Evolutionary conservation across 2,797 vertebrate species (phyloP), one percentile per base, ranked within the genome.

Genomic region (Champsocephalus gunnari): DNA sequence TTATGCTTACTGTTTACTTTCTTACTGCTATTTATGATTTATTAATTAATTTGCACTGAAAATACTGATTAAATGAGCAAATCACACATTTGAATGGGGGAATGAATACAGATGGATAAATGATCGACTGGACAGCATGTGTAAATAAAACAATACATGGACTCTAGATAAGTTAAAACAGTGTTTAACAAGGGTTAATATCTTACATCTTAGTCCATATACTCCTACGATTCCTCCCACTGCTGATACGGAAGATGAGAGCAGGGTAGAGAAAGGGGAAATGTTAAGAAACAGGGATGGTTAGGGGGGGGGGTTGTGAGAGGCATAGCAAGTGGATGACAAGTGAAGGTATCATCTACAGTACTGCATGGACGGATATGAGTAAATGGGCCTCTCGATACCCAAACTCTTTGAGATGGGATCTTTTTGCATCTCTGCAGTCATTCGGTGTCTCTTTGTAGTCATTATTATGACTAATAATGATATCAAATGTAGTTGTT

Each of bases 131-230:
- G 10, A 14, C 64, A 14, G 28, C 28, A 28, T 28, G 28, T 49
- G 16, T 48, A 58, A 13, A 75, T 57, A 45, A 32, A 28, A 24
- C 63, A 41, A 70, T 34, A 32, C 12, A 71, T 79, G 67, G 14
- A 72, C 28, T 45, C 10, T 51, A 54, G 12, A 80, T 56, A 17
- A 74, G 50, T 21, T 3, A 2, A 49, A 21, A 14, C 9, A 21
- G 56, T 53, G 70, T 41, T 68, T 48, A 65, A 14, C 62, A 59
- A 66, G 50, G 65, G 48, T 60, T 56, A 12, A 67, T 62, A 57
- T 81, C 95, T 95, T 94, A 95, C 94, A 91, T 94, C 79, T 93
- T 94, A 50, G 88, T 94, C 92, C 93, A 95, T 87, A 94, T 75
- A 66, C 77, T 94, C 84, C 90, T 89, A 19, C 59, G 88, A 44